A percentile compares a stretch with the other conserved stretches of the same genome.
These are phyloP conservation scores for Parnassius orleans DNA, from an alignment of 2,888 invertebrate genomes.

Conservation along the genomic window DNA sequence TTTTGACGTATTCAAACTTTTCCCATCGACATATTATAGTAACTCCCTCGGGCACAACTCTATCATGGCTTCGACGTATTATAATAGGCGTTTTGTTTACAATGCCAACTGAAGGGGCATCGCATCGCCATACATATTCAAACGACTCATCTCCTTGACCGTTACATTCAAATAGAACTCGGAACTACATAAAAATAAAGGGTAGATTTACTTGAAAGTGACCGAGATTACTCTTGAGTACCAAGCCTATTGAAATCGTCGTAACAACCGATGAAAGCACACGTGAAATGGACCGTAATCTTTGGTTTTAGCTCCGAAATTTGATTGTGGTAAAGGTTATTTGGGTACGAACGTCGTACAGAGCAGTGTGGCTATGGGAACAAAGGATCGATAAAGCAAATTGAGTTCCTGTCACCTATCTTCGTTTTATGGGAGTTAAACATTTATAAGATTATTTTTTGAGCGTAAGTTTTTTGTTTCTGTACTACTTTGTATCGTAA, in stretches of 20 bases:
- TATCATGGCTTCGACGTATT: slow-evolving; percentile 59
- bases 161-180: slow-evolving; percentile 39
- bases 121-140: slow-evolving; percentile 33
- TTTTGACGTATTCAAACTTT: no score
- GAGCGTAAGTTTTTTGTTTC: slow-evolving; percentile 8
- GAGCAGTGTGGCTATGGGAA: slow-evolving; percentile 35
- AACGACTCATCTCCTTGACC: slow-evolving; percentile 37
- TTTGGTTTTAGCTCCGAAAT: slow-evolving; percentile 10
- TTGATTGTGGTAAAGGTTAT: slow-evolving; percentile 14
- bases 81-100: slow-evolving; percentile 79
- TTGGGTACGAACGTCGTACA: neutral
- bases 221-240: slow-evolving; percentile 22
- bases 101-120: slow-evolving; percentile 71
- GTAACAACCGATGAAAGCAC: slow-evolving; percentile 30
- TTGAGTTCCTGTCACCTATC: slow-evolving; percentile 56
- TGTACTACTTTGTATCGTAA: neutral
- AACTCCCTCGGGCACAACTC: slow-evolving; percentile 47
- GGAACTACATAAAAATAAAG: slow-evolving; percentile 34
- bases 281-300: slow-evolving; percentile 36
- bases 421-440: slow-evolving; percentile 38
- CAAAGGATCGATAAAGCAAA: slow-evolving; percentile 58
- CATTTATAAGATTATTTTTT: slow-evolving; percentile 42
- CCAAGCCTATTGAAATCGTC: slow-evolving; percentile 21
- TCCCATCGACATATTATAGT: no score
- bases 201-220: slow-evolving; percentile 30